Percentiles rank a stretch among this genome's conserved stretches.
Evolutionary conservation across 2,797 vertebrate genomes (phyloP).

Genomic region (Hipposideros larvatus): DNA sequence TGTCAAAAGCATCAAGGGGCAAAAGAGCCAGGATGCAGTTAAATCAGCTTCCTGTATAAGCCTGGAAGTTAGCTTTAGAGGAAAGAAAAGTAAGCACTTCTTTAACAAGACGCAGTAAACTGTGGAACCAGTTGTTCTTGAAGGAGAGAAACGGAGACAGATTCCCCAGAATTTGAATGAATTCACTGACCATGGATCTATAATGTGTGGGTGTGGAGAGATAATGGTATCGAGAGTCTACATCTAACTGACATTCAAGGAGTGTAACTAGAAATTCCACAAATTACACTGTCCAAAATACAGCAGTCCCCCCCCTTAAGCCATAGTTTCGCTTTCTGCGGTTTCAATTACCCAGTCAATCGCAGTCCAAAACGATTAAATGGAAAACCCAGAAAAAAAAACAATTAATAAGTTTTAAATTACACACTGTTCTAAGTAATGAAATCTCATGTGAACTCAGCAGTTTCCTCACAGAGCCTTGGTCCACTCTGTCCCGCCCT

Average conservation of each 20-base stretch:
- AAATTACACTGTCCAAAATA: not conserved
- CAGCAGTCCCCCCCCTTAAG: not conserved
- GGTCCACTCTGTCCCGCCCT: not conserved
- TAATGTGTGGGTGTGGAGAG: not conserved
- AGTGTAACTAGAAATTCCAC: not conserved
- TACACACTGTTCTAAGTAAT: not conserved
- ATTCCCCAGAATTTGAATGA: not conserved
- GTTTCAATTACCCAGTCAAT: not conserved
- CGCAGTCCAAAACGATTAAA: not conserved
- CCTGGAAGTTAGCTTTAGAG: not conserved
- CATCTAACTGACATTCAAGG: not conserved
- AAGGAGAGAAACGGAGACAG: not conserved
- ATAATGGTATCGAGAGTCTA: not conserved
- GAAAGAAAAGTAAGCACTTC: not conserved
- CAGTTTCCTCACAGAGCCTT: not conserved
- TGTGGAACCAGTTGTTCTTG: not conserved
- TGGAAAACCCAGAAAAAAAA: not conserved
- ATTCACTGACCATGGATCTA: not conserved
- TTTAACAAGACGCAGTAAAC: not conserved
- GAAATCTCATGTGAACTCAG: not conserved
- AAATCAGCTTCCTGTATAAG: not conserved
- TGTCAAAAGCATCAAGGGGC: not conserved
- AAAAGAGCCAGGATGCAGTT: not conserved
- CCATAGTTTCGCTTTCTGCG: not conserved
- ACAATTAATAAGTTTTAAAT: not conserved